A percentile compares a stretch with the other conserved stretches of the same genome.
Evolutionary conservation across 2,888 invertebrate species (phyloP).

Genomic region (Cryptophagus acutangulus): DNA sequence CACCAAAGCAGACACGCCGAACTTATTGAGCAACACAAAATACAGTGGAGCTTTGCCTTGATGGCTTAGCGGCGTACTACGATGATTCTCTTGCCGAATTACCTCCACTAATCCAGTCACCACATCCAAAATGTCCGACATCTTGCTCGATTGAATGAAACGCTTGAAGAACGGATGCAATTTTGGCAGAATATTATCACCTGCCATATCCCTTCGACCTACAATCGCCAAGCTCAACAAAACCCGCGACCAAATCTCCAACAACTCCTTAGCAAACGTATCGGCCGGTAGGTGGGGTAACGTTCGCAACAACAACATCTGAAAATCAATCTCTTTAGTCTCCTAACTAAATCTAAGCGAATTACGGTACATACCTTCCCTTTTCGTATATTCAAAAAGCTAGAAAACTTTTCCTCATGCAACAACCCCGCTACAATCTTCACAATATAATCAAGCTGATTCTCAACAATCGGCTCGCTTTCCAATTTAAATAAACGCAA

Average conservation of each 20-base stretch:
- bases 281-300: constrained; percentile 56
- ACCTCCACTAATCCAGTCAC: constrained; percentile 41
- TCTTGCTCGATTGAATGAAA: constrained; percentile 40
- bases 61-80: constrained; percentile 45
- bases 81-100: constrained; percentile 35
- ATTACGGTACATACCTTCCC: constrained; percentile 60
- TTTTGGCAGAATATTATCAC: constrained; percentile 50
- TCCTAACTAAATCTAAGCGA: background rate
- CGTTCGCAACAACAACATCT: constrained; percentile 65
- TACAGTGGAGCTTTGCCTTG: constrained; percentile 43
- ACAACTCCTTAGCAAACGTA: constrained; percentile 47
- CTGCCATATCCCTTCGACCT: constrained; percentile 55
- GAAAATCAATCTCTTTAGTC: constrained; percentile 20
- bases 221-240: constrained; percentile 56
- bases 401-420: constrained; percentile 64
- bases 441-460: constrained; percentile 56
- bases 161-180: constrained; percentile 57
- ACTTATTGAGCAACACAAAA: constrained; percentile 53
- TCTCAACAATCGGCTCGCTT: constrained; percentile 48
- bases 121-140: constrained; percentile 42
- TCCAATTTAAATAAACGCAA: constrained; percentile 53
- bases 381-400: constrained; percentile 73
- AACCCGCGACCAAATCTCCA: constrained; percentile 58
- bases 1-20: constrained; percentile 55
- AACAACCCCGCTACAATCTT: constrained; percentile 62